Evolutionary conservation across 2,888 invertebrate species (phyloP).

Genomic region (Orchestes rusci): DNA sequence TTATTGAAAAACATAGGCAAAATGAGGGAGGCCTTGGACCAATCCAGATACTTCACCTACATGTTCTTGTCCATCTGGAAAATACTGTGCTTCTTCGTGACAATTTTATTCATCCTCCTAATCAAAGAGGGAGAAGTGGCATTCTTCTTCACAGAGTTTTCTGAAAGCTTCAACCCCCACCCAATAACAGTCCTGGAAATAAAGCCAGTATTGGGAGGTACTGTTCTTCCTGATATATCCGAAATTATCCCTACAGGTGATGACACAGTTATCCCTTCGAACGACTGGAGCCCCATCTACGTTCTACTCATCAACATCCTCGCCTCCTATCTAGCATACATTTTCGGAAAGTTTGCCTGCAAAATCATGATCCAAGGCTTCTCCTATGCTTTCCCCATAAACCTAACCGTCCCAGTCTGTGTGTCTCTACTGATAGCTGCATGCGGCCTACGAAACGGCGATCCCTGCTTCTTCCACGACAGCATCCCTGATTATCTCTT

Average conservation of each 20-base stretch:
- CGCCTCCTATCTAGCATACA: slow-evolving; percentile 81
- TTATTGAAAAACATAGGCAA: slow-evolving; percentile 67
- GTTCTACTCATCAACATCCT: slow-evolving; percentile 74
- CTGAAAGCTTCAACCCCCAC: slow-evolving; percentile 68
- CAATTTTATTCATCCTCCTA: slow-evolving; percentile 65
- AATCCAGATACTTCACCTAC: slow-evolving; percentile 82
- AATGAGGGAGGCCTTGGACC: slow-evolving; percentile 70
- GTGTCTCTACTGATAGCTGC: slow-evolving; percentile 82
- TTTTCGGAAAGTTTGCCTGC: slow-evolving; percentile 93
- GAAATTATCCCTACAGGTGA: slow-evolving; percentile 72
- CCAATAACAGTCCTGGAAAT: slow-evolving; percentile 72
- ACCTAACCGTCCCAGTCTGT: slow-evolving; percentile 83
- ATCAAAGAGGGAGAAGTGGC: slow-evolving; percentile 69
- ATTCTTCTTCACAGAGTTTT: slow-evolving; percentile 69
- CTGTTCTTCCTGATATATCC: slow-evolving; percentile 62
- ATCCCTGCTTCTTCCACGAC: slow-evolving; percentile 83
- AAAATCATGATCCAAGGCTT: slow-evolving; percentile 96
- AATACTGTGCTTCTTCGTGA: slow-evolving; percentile 69
- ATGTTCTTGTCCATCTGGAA: slow-evolving; percentile 91
- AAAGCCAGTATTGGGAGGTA: slow-evolving; percentile 54
- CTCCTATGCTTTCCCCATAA: slow-evolving; percentile 94
- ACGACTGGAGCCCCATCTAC: slow-evolving; percentile 65
- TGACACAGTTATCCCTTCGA: slow-evolving; percentile 63
- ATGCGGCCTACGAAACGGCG: slow-evolving; percentile 78
- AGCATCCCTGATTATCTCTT: slow-evolving; percentile 84